Evolutionary conservation across 64 coral and sea anemone genomes (phyloP).

Genomic region (Anthopleura sola): DNA sequence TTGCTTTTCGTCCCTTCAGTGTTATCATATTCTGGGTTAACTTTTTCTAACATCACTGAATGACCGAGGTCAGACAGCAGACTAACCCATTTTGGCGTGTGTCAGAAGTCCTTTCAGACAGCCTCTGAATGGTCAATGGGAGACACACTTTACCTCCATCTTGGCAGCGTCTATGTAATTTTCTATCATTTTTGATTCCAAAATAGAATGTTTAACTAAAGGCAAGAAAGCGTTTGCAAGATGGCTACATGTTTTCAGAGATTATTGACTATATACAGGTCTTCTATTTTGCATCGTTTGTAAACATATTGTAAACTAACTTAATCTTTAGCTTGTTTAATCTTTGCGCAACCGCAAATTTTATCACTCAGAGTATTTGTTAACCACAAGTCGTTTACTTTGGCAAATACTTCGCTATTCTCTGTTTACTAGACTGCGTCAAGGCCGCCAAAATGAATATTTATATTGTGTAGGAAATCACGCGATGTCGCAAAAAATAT

Average conservation of each 20-base stretch:
- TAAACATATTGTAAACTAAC: not conserved
- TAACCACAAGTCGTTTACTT: not conserved
- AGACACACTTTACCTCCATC: not conserved
- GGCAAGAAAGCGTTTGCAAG: not conserved
- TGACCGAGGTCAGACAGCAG: not conserved
- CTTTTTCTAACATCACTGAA: not conserved
- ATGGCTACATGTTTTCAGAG: not conserved
- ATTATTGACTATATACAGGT: not conserved
- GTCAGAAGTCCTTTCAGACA: not conserved
- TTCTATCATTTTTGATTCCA: not conserved
- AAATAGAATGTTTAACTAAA: not conserved
- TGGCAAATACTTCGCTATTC: not conserved
- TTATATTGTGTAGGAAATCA: not conserved
- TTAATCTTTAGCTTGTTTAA: not conserved
- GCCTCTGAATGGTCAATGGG: not conserved
- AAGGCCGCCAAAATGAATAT: not conserved
- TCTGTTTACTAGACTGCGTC: not conserved
- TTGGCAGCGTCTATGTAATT: not conserved
- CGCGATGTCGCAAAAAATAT: not conserved
- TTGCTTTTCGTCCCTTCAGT: not conserved
- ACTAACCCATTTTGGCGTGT: not conserved
- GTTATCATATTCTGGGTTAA: not conserved
- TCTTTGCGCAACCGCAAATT: not conserved
- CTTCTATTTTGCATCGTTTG: not conserved
- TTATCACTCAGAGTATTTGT: not conserved